A percentile compares a stretch with the other conserved stretches of the same genome.
Evolutionary conservation across 1,140 invertebrate genomes (phyloP).

Genomic region (Drosophila setifemur): DNA sequence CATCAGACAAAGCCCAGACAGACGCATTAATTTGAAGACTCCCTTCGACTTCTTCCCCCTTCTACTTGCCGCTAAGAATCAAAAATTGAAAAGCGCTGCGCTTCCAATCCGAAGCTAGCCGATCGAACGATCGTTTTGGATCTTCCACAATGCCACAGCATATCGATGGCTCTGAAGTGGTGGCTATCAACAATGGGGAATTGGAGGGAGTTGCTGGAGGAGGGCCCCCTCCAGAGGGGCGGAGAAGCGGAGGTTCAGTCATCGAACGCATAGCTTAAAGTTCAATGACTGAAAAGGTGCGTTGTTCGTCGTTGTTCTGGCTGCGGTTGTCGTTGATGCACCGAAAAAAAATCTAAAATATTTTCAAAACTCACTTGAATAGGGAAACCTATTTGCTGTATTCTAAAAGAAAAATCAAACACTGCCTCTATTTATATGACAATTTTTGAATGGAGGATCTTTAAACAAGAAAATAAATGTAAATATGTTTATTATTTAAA

Average conservation of each 20-base stretch:
- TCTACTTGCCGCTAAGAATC: slow-evolving; percentile 33
- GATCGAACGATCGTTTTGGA: slow-evolving; percentile 26
- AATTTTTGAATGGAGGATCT: no score
- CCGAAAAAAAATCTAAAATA: neutral
- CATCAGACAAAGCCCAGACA: slow-evolving; percentile 45
- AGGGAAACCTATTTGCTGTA: no score
- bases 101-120: slow-evolving; percentile 42
- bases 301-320: slow-evolving; percentile 40
- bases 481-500: no score
- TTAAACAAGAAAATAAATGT: no score
- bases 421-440: no score
- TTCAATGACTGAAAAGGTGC: slow-evolving; percentile 75
- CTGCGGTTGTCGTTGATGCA: slow-evolving; percentile 19
- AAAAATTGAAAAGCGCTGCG: slow-evolving; percentile 55
- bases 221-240: neutral
- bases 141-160: slow-evolving; percentile 9
- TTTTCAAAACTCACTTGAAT: neutral
- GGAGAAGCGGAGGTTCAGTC: slow-evolving; percentile 17
- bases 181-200: slow-evolving; percentile 7
- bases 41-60: no score
- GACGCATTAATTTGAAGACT: slow-evolving; percentile 67
- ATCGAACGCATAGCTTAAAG: slow-evolving; percentile 72
- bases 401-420: no score
- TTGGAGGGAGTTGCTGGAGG: no score
- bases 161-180: slow-evolving; percentile 15